Evolutionary conservation across 1,140 invertebrate genomes (phyloP).

Genomic region (Neuroterus valhalla): DNA sequence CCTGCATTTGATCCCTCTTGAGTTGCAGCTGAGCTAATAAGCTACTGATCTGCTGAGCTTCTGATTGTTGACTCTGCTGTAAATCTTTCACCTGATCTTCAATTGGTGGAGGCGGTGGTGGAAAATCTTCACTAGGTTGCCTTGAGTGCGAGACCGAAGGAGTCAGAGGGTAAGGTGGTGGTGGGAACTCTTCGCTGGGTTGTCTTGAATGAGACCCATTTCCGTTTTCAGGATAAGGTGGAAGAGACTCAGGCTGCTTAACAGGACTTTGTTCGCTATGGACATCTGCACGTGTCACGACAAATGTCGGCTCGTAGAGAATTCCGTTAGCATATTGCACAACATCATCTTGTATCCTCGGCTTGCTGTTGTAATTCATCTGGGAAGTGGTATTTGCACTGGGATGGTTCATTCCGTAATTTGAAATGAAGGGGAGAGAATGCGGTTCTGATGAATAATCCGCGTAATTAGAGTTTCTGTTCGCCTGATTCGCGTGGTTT

Average conservation of each 20-base stretch:
- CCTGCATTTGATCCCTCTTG: conserved; percentile 83
- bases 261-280: conserved; percentile 85
- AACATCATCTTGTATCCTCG: conserved; percentile 73
- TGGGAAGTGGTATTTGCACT: conserved; percentile 55
- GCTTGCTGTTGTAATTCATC: conserved; percentile 61
- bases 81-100: conserved; percentile 67
- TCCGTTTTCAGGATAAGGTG: conserved; percentile 69
- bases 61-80: conserved; percentile 44
- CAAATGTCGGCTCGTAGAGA: conserved; percentile 71
- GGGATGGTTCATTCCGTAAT: conserved; percentile 65
- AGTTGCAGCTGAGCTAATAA: conserved; percentile 85
- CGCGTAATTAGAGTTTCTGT: conserved; percentile 67
- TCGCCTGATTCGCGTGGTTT: conserved; percentile 36
- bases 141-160: conserved; percentile 85
- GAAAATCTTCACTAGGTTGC: conserved; percentile 91
- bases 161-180: conserved; percentile 85
- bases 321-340: conserved; percentile 77
- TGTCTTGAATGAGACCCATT: conserved; percentile 69
- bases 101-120: conserved; percentile 87
- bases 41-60: conserved; percentile 74
- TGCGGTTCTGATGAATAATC: conserved; percentile 77
- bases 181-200: conserved; percentile 79
- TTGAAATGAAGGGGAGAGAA: conserved; percentile 80
- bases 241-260: conserved; percentile 71
- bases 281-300: conserved; percentile 87